Conservation (phyloP, 2,797 vertebrate genomes). For the Syngnathus acus region DNA sequence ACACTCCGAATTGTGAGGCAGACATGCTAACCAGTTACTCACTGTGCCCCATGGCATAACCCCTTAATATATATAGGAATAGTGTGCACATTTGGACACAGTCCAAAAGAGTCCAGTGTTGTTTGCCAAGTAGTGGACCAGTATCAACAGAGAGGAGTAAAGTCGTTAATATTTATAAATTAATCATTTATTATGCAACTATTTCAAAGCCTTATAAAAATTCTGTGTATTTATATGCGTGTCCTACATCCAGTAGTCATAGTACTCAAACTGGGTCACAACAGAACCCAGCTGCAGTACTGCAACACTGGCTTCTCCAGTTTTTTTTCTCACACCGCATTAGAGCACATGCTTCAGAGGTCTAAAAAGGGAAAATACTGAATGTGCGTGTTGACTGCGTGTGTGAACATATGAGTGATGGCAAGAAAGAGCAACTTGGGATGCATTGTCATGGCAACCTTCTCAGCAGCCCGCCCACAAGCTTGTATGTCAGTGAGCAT, state of each 20-base stretch:
- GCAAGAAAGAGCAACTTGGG: slow-evolving; percentile 67
- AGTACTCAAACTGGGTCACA: slow-evolving; percentile 50
- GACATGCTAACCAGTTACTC: too few species aligned
- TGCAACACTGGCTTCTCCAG: slow-evolving; percentile 24
- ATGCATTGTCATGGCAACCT: slow-evolving; percentile 83
- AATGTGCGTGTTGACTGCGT: neutral
- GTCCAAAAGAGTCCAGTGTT: too few species aligned
- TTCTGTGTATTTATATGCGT: slow-evolving; percentile 18
- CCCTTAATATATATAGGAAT: too few species aligned
- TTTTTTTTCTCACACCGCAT: slow-evolving; percentile 12
- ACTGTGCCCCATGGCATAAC: too few species aligned
- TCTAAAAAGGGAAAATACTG: slow-evolving; percentile 10
- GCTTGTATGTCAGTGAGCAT: slow-evolving; percentile 77
- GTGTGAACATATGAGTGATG: slow-evolving; percentile 9
- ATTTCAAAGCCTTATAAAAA: neutral
- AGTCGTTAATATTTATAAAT: slow-evolving; percentile 1
- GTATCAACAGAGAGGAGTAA: neutral
- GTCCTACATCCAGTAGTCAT: slow-evolving; percentile 38
- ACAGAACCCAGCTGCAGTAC: slow-evolving; percentile 45
- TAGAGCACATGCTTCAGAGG: slow-evolving; percentile 16
- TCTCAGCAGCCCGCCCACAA: slow-evolving; percentile 76
- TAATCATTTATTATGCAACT: neutral
- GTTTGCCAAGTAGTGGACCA: neutral
- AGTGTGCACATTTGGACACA: too few species aligned
- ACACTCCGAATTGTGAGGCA: too few species aligned